Base-by-base conservation (phyloP, 2,888 invertebrate genomes). In the Cephus runcator region DNA sequence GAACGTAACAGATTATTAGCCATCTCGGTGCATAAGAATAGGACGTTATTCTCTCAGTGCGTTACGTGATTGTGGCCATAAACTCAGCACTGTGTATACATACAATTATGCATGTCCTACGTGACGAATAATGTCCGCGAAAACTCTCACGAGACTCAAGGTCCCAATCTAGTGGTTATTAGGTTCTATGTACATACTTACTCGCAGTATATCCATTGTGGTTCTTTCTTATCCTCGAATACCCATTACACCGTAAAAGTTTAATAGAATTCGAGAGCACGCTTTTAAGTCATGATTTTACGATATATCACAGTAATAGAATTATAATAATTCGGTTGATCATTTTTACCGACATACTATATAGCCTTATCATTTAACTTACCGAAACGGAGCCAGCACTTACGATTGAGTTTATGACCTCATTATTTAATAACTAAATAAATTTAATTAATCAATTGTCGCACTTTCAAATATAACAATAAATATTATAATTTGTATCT, bases 121-220 rank as follows among this genome's bases (percentile, higher is more conserved):
- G 71, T 34, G 71, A 71, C 71, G 31, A 71, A 33, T 31, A 71
- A 23, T 31, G 15, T 31, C 71, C 71, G 71, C 71, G 34, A 71
- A 71, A 71, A 71, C 71, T 71, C 71, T 71, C 71, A 71, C 71
- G 71, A 71, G 6, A 15, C 71, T 71, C 71, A 71, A 71, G 71
- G 71, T 34, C 33, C 71, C 31, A 56, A 23, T 23, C 23, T 9
- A 23, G 56, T 9, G 23, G 56, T 56, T 56, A 56, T 56, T 56
- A 56, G 23, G 56, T 9, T 56, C 56, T 15, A 56, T 56, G 56
- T 56, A 34, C 34, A 34, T 34, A 56, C 56, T 56, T 56, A 23
- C 1, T 9, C 2, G 34, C 34, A 56, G 56, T 56, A 23, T 56
- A 2, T 2, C 23, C 23, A 56, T 23, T 56, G 23, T 9, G 56